Base-by-base conservation (phyloP, 1,140 invertebrate genomes). In the Diachasmimorpha longicaudata region DNA sequence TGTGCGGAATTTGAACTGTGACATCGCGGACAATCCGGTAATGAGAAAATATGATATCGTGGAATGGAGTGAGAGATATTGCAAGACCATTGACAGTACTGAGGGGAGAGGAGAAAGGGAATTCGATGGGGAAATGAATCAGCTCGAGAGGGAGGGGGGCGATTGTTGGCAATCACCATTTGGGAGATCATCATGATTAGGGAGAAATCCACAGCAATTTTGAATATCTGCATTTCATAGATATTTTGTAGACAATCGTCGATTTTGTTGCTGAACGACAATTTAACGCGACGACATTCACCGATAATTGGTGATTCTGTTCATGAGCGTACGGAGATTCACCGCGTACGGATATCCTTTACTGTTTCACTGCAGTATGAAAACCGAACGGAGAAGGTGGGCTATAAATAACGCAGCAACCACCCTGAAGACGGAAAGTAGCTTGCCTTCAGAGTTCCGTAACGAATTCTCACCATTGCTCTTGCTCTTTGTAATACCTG, bases 361-460 rank as follows among this genome's bases (percentile, higher is more conserved):
- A 68, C n/a, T 39, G 14, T 68, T 70, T 23, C 39, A 44, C 11
- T 16, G 36, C 8, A n/a, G 14, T 68, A 68, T 68, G 31, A 63
- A 42, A 68, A 68, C 69, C 19, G 69, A 48, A 46, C n/a, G 37
- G 42, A 48, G 46, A 52, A 70, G 69, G 58, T 55, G 74, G 74
- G 83, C 83, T 86, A 86, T 86, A 86, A 86, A 87, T 86, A 86
- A 83, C 76, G 37, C 80, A 81, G 78, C 82, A 83, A 79, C 85
- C 85, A 86, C 85, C 82, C 85, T 85, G 85, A 87, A 85, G 87
- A 86, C 85, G 85, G 85, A 88, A 86, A 88, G 86, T 87, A 87
- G 86, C 82, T 87, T 83, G 86, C 85, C 86, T 87, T 87, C 83
- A 79, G 79, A 76, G 80, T 84, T 85, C 82, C 81, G 84, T 85